Evolutionary conservation across 2,888 invertebrate species (phyloP).

Genomic region (Terebella lapidaria): DNA sequence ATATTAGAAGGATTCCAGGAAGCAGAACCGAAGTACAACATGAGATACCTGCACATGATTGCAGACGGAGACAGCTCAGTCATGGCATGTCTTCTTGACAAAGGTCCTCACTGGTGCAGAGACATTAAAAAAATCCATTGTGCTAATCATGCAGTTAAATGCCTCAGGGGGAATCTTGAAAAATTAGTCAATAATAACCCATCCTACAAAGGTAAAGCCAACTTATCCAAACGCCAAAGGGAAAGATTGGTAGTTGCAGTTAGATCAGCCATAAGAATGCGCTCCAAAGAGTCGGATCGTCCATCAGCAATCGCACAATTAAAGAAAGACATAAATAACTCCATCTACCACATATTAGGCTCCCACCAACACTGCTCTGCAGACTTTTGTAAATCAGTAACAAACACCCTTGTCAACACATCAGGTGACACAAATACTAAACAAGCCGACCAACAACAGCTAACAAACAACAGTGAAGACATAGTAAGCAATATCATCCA

Average conservation of each 20-base stretch:
- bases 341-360: background rate
- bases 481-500: too few relatives aligned
- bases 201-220: background rate
- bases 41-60: background rate
- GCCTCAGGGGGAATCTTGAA: background rate
- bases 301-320: background rate
- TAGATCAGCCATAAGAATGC: too few relatives aligned
- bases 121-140: background rate
- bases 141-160: background rate
- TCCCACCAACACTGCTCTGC: background rate
- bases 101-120: background rate
- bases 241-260: too few relatives aligned
- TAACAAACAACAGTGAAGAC: too few relatives aligned
- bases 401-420: too few relatives aligned
- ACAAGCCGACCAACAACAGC: too few relatives aligned
- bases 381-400: background rate
- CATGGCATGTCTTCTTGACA: background rate
- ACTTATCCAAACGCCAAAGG: background rate
- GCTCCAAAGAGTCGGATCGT: background rate
- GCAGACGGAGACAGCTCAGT: too few relatives aligned
- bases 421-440: too few relatives aligned
- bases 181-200: background rate
- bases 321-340: background rate
- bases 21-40: background rate
- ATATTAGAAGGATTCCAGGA: background rate